Evolutionary conservation across 2,113 vertebrate species (phyloP).

Genomic region (Lophius piscatorius): DNA sequence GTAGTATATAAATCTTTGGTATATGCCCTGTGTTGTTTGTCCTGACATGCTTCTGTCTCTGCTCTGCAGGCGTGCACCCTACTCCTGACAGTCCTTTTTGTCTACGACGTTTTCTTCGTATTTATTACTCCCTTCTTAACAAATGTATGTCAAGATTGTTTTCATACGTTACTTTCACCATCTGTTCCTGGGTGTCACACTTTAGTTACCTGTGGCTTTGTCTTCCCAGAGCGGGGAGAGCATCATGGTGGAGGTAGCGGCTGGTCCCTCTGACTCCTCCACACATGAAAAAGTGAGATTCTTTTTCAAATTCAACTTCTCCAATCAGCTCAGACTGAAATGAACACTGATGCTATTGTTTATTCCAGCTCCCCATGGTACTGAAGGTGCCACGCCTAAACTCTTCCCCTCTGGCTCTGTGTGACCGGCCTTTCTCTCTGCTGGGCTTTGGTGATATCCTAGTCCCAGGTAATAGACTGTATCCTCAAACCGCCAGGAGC

Average conservation of each 20-base stretch:
- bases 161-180: neutral
- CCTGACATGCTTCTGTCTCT: slow-evolving; percentile 1
- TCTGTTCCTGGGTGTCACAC: neutral
- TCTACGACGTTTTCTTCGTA: slow-evolving; percentile 97
- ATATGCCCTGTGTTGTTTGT: neutral
- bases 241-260: slow-evolving; percentile 97
- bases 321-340: neutral
- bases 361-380: slow-evolving; percentile 92
- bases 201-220: neutral
- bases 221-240: slow-evolving; percentile 88
- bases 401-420: slow-evolving; percentile 88
- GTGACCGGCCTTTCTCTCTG: slow-evolving; percentile 93
- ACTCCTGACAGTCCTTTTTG: slow-evolving; percentile 89
- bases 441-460: slow-evolving; percentile 96
- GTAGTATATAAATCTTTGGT: neutral
- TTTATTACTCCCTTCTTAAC: slow-evolving; percentile 94
- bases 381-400: slow-evolving; percentile 94
- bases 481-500: neutral
- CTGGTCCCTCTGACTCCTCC: slow-evolving; percentile 89
- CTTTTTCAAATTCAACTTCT: slow-evolving; percentile 1
- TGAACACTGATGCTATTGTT: slow-evolving; percentile 17
- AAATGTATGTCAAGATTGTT: slow-evolving; percentile 76
- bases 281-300: slow-evolving; percentile 90
- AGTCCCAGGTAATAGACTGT: slow-evolving; percentile 88
- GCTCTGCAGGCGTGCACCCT: slow-evolving; percentile 89